Evolutionary conservation across 1,140 invertebrate species (phyloP).

Genomic region (Bombus huntii): DNA sequence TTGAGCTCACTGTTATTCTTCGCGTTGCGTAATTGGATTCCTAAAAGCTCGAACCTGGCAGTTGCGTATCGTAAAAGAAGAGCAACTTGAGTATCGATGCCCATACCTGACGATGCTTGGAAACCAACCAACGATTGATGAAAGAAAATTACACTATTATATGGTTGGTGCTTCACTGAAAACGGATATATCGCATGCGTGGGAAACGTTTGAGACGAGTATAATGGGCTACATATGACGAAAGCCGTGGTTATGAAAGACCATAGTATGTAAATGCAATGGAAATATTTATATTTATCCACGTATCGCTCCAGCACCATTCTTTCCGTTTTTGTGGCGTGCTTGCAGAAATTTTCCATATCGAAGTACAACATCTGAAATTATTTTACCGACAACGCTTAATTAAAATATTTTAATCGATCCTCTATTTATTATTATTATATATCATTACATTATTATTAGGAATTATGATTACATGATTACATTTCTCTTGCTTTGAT

Average conservation of each 20-base stretch:
- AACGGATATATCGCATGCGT: slow-evolving; percentile 74
- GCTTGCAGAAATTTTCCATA: slow-evolving; percentile 55
- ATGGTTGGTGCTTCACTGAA: slow-evolving; percentile 53
- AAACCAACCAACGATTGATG: slow-evolving; percentile 71
- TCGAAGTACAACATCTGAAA: slow-evolving; percentile 50
- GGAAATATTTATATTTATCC: slow-evolving; percentile 41
- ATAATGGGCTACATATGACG: slow-evolving; percentile 60
- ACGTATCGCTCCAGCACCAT: slow-evolving; percentile 47
- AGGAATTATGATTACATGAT: too few species aligned
- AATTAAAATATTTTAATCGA: too few species aligned
- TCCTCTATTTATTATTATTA: too few species aligned
- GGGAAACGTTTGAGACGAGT: slow-evolving; percentile 60
- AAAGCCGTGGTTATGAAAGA: slow-evolving; percentile 40
- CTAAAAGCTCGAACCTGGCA: slow-evolving; percentile 47
- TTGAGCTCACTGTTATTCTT: slow-evolving; percentile 51
- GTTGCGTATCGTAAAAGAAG: slow-evolving; percentile 68
- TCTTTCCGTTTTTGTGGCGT: slow-evolving; percentile 22
- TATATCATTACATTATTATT: too few species aligned
- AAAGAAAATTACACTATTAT: slow-evolving; percentile 67
- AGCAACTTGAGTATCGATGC: slow-evolving; percentile 66
- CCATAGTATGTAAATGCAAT: slow-evolving; percentile 34
- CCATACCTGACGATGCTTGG: slow-evolving; percentile 64
- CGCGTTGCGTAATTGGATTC: slow-evolving; percentile 45
- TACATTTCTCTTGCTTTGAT: too few species aligned
- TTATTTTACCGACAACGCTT: not conserved